Evolutionary conservation across 2,888 invertebrate genomes (phyloP).

Genomic region (Mechanitis mazaeus): DNA sequence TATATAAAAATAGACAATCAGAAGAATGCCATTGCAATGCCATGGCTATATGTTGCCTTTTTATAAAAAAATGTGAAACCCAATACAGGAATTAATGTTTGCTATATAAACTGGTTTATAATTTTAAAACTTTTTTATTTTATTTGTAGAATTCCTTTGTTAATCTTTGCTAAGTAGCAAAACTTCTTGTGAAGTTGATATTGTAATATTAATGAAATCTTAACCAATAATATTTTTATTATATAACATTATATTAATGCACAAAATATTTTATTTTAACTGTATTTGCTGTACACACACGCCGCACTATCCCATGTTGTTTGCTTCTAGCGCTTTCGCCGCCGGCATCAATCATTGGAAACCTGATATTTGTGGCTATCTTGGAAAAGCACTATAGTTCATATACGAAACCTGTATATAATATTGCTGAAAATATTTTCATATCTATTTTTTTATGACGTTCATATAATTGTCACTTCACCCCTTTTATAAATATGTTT

Average conservation of each 20-base stretch:
- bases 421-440: neutral
- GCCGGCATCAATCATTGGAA: constrained; percentile 39
- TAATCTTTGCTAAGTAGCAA: too few relatives aligned
- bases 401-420: neutral
- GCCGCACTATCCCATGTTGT: constrained; percentile 34
- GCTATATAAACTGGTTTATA: too few relatives aligned
- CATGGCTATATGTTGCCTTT: neutral
- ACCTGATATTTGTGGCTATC: constrained; percentile 31
- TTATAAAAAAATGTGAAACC: neutral
- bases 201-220: too few relatives aligned
- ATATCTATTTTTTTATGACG: neutral
- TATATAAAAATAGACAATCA: neutral
- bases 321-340: constrained; percentile 36
- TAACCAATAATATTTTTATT: too few relatives aligned
- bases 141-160: too few relatives aligned
- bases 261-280: constrained; percentile 1
- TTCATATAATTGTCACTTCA: neutral
- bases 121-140: too few relatives aligned
- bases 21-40: neutral
- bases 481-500: neutral
- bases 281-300: constrained; percentile 7
- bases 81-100: neutral
- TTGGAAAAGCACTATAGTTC: constrained; percentile 1
- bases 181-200: too few relatives aligned
- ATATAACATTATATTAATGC: neutral